Percentiles rank a stretch among this genome's conserved stretches.
Evolutionary conservation across 2,888 invertebrate genomes (phyloP).

Genomic region (Gari tellinella): DNA sequence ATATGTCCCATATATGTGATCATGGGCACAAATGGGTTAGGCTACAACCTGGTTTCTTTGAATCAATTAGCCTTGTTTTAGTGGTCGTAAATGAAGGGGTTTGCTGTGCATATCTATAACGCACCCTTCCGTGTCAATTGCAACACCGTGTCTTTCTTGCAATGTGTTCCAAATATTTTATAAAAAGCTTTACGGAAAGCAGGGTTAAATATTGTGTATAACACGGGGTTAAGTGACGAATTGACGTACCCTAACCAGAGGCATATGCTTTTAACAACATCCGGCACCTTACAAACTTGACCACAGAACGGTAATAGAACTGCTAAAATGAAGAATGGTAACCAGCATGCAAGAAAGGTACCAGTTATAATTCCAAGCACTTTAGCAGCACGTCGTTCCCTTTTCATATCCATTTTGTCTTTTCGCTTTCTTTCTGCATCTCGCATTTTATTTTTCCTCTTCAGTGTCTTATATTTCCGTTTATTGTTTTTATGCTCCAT

Average conservation of each 20-base stretch:
- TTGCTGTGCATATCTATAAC: no score
- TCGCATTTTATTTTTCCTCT: slow-evolving; percentile 48
- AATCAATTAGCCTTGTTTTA: no score
- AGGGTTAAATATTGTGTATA: slow-evolving; percentile 97
- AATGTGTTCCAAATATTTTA: slow-evolving; percentile 86
- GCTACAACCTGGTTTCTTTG: no score
- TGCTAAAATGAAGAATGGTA: slow-evolving; percentile 96
- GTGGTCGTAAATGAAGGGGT: no score
- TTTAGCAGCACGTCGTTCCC: slow-evolving; percentile 83
- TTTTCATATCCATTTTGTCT: slow-evolving; percentile 83
- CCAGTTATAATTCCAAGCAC: slow-evolving; percentile 91
- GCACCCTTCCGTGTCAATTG: no score
- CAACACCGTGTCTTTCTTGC: no score
- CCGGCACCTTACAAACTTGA: slow-evolving; percentile 78
- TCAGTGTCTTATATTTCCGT: slow-evolving; percentile 35
- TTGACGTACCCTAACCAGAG: slow-evolving; percentile 97
- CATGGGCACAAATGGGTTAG: no score
- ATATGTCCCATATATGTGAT: no score
- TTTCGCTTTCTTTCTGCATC: slow-evolving; percentile 69
- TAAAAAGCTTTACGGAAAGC: slow-evolving; percentile 96
- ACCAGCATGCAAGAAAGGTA: slow-evolving; percentile 95
- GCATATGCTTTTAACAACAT: slow-evolving; percentile 83
- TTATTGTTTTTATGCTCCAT: slow-evolving; percentile 44
- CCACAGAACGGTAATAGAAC: slow-evolving; percentile 93
- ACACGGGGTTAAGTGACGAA: slow-evolving; percentile 95